Base-by-base conservation (phyloP, 2,113 vertebrate species). In the Chaetorhynchus papuensis region DNA sequence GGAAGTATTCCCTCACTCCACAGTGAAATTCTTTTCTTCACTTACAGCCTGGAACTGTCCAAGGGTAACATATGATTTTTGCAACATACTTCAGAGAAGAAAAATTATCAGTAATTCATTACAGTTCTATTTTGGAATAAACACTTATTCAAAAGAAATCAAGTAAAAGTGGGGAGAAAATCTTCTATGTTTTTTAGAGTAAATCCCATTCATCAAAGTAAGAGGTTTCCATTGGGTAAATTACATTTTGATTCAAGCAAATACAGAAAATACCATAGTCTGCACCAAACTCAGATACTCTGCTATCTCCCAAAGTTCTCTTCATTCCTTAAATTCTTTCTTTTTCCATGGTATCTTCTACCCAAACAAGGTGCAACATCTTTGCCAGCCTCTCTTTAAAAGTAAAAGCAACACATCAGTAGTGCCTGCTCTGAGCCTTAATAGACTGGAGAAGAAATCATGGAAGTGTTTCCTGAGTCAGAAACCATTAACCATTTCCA, bases 271-370 rank as follows among this genome's bases (percentile, higher is more conserved):
- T 21, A 72, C 24, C 28, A 50, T 4, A 53, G 18, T 33, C 90
- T 69, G n/a, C 57, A 68, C 26, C 1, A 0, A 76, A 66, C 69
- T 78, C 59, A 47, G 59, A 83, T 61, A 80, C 21, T 61, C 53
- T 35, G 53, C 63, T 54, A 70, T n/a, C 60, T 82, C 57, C 53
- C n/a, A 31, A 89, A 68, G 41, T 66, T 82, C 61, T 68, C 70
- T 84, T 89, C 86, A 82, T 87, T 90, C 89, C 64, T 91, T 71
- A 81, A 83, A 94, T 95, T 95, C 83, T 35, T 94, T 70, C 68
- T 21, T 81, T 82, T 92, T 47, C 83, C 22, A 8, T n/a, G 44
- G 52, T 71, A 87, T 70, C 70, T 84, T 56, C 53, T 61, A 72
- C 53, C 52, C 65, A 93, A 75, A 92, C 64, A 89, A 78, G 44